phyloP scores from a whole-genome alignment of 2,888 invertebrate species.

The Calameuta idolon region DNA sequence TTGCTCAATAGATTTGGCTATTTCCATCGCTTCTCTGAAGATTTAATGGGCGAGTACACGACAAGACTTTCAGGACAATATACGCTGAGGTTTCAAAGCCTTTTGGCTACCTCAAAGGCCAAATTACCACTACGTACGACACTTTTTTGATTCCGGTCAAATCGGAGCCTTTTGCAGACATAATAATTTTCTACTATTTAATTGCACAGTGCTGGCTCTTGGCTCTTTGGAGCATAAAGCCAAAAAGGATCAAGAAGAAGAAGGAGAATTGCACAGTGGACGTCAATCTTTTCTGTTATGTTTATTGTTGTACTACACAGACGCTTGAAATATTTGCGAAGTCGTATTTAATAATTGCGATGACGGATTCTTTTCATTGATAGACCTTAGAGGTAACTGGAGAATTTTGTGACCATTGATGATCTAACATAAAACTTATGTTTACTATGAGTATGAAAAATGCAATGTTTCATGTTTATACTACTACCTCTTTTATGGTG shows the following conservation, averaged over 20 bases:
- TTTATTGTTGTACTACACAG: neutral
- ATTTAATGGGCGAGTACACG: neutral
- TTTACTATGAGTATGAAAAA: neutral
- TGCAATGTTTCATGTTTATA: neutral
- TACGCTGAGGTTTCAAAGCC: neutral
- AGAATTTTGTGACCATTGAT: neutral
- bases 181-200: neutral
- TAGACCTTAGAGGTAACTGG: neutral
- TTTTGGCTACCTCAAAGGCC: neutral
- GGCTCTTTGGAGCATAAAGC: too few relatives aligned
- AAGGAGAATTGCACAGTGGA: neutral
- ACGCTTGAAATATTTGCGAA: neutral
- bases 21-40: conserved; percentile 26
- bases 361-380: neutral
- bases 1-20: conserved; percentile 32
- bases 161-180: neutral
- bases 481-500: neutral
- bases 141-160: neutral
- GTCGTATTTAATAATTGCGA: neutral
- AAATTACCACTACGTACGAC: neutral
- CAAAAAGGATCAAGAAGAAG: too few relatives aligned
- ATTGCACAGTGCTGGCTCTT: neutral
- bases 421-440: neutral
- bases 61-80: neutral
- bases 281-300: neutral